Evolutionary conservation across 2,888 invertebrate genomes (phyloP).

Genomic region (Nephrocerus scutellatus): DNA sequence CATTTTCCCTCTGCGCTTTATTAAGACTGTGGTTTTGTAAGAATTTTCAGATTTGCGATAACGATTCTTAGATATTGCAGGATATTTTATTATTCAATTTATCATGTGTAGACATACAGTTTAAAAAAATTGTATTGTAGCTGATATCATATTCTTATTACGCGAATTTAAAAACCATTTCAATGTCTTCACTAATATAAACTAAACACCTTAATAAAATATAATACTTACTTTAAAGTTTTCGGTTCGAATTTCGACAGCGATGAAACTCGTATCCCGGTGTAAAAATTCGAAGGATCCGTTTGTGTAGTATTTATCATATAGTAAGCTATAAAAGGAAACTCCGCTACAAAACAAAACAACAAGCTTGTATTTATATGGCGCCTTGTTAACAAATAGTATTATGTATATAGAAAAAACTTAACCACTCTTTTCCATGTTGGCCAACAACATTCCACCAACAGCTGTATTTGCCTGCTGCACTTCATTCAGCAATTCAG

Average conservation of each 20-base stretch:
- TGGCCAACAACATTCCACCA: slow-evolving; percentile 79
- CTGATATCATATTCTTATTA: no score
- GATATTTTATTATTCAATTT: no score
- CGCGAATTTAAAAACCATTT: no score
- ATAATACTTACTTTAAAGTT: slow-evolving; percentile 47
- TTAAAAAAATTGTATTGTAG: no score
- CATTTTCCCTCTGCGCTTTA: no score
- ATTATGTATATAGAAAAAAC: slow-evolving; percentile 14
- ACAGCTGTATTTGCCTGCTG: slow-evolving; percentile 65
- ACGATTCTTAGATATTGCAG: no score
- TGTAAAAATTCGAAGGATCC: slow-evolving; percentile 78
- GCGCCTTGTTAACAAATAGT: not conserved
- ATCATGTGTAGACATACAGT: no score
- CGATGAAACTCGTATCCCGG: slow-evolving; percentile 75
- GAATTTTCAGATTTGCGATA: no score
- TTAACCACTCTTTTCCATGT: slow-evolving; percentile 79
- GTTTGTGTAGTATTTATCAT: slow-evolving; percentile 81
- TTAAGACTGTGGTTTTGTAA: no score
- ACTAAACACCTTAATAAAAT: not conserved
- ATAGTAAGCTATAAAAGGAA: slow-evolving; percentile 86
- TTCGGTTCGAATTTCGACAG: slow-evolving; percentile 81
- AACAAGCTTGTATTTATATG: not conserved
- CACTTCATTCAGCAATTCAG: slow-evolving; percentile 65
- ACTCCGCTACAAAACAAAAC: slow-evolving; percentile 60
- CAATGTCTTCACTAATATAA: no score